phyloP scores from a whole-genome alignment of 2,888 invertebrate genomes.

The Sisyra nigra region DNA sequence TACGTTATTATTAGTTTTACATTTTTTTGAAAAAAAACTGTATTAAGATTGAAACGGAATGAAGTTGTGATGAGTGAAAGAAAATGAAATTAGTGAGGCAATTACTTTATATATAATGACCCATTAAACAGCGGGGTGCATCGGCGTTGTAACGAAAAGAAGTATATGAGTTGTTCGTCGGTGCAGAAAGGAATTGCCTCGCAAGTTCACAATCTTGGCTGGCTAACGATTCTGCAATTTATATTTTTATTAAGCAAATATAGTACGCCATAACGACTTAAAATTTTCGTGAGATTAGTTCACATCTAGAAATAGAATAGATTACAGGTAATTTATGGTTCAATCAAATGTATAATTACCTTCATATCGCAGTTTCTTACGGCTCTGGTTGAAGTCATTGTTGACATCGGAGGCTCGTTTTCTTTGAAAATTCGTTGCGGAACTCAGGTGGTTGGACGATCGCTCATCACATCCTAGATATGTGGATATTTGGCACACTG shows the following conservation, averaged over 20 bases:
- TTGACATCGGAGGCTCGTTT: constrained; percentile 1
- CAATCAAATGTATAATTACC: background rate
- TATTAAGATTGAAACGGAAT: too few relatives aligned
- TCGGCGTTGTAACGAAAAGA: constrained; percentile 18
- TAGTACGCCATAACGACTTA: too few relatives aligned
- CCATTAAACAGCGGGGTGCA: constrained; percentile 45
- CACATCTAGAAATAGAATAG: constrained; percentile 4
- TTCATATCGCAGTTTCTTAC: constrained; percentile 4
- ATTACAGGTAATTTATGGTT: background rate
- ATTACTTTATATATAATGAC: constrained; percentile 39
- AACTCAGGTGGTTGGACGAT: background rate
- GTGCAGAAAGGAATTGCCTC: too few relatives aligned
- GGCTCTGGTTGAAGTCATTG: constrained; percentile 1
- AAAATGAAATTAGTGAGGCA: background rate
- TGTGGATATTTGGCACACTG: background rate
- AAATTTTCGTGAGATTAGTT: too few relatives aligned
- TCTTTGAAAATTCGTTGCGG: background rate
- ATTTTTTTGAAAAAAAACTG: too few relatives aligned
- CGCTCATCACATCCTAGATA: background rate
- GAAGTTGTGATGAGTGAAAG: too few relatives aligned
- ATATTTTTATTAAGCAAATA: too few relatives aligned
- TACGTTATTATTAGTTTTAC: too few relatives aligned
- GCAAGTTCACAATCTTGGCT: too few relatives aligned
- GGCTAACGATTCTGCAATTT: too few relatives aligned
- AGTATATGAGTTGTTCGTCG: too few relatives aligned